Percentiles rank a stretch among this genome's conserved stretches.
These are phyloP conservation scores for Eonycteris spelaea DNA, from an alignment of 2,113 vertebrate genomes.

Conservation along the genomic window DNA sequence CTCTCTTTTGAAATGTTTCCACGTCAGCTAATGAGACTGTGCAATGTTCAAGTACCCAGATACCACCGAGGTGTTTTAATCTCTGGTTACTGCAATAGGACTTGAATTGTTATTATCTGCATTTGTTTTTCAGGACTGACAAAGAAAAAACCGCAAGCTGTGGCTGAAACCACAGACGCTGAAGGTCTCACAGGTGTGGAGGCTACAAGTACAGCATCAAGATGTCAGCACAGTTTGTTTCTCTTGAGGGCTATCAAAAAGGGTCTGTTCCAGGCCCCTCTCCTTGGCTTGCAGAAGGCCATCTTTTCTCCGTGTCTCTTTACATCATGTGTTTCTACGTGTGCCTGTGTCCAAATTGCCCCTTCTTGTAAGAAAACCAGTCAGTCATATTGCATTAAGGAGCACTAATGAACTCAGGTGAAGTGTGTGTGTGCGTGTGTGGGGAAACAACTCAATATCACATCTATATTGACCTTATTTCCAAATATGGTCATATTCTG, in stretches of 20 bases:
- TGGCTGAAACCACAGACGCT: not conserved
- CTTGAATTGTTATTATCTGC: not conserved
- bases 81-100: not conserved
- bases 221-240: not conserved
- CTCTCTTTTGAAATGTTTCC: not conserved
- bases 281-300: not conserved
- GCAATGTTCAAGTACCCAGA: not conserved
- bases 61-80: not conserved
- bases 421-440: not conserved
- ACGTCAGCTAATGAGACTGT: not conserved
- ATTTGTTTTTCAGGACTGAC: not conserved
- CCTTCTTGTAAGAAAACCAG: not conserved
- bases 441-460: not conserved
- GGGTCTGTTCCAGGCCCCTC: not conserved
- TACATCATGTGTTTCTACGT: not conserved
- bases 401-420: not conserved
- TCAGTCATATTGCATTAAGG: not conserved
- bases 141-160: not conserved
- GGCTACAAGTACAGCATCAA: not conserved
- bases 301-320: not conserved
- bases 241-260: not conserved
- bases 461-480: not conserved
- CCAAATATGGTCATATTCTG: not conserved
- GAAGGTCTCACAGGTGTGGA: not conserved
- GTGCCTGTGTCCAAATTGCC: not conserved